These are phyloP conservation scores for Drosophila ercepeae DNA, from an alignment of 1,140 invertebrate species.

Conservation along the genomic window DNA sequence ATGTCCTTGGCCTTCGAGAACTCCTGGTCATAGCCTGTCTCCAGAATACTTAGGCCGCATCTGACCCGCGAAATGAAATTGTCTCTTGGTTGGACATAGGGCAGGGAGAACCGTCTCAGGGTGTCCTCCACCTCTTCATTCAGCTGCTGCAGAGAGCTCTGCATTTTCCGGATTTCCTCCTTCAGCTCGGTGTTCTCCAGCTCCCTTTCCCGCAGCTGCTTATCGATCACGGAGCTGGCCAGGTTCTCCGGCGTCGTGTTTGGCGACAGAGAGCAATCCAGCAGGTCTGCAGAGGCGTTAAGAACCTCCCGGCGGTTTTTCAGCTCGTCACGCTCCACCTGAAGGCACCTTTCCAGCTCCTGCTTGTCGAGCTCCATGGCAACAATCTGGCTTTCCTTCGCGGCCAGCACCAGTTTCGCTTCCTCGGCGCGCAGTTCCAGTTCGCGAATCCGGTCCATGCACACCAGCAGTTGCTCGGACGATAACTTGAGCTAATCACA, in stretches of 20 bases:
- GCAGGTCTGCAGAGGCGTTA: slow-evolving; percentile 59
- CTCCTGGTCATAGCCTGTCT: neutral
- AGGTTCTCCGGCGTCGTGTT: slow-evolving; percentile 69
- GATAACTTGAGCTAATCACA: slow-evolving; percentile 41
- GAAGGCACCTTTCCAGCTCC: slow-evolving; percentile 66
- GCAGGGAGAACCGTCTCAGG: neutral
- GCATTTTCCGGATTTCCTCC: slow-evolving; percentile 19
- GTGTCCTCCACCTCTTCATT: neutral
- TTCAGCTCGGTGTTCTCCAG: slow-evolving; percentile 62
- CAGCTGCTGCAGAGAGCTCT: neutral
- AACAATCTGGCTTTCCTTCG: slow-evolving; percentile 28
- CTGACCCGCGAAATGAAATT: neutral
- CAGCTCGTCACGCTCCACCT: slow-evolving; percentile 58
- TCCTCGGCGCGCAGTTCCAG: slow-evolving; percentile 48
- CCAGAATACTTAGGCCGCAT: neutral
- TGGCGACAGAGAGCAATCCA: slow-evolving; percentile 54
- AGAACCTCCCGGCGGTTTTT: slow-evolving; percentile 48
- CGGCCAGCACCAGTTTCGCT: neutral
- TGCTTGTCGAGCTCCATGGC: slow-evolving; percentile 50
- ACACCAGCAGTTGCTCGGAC: slow-evolving; percentile 35
- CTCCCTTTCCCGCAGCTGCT: slow-evolving; percentile 76
- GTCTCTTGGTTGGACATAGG: neutral
- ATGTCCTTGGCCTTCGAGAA: neutral
- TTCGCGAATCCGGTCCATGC: slow-evolving; percentile 43
- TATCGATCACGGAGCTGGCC: slow-evolving; percentile 68